Evolutionary conservation across 23 tunicate species (phyloP), one percentile per base, ranked within the genome.

Genomic region (Trididemnum miniatum): DNA sequence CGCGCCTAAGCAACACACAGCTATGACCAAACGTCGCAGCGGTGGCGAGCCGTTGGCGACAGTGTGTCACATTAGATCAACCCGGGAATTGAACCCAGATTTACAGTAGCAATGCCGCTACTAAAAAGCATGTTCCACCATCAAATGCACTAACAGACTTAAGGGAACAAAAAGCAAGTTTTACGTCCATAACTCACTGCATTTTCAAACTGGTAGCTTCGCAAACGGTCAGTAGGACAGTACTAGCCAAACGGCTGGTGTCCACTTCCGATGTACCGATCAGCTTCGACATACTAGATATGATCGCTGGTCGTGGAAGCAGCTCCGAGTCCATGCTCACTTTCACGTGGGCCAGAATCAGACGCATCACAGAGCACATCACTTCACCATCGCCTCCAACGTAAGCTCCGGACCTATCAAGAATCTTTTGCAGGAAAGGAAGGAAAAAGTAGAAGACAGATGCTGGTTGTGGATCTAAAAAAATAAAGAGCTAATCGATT

Each of bases 201-300:
- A 24, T 38, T 74, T 74, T 67, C 38, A 67, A 32, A 67, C 38
- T 22, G 31, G 82, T 80, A 28, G 97, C 84, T 36, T 82, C 71
- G 82, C 97, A 91, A 26, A 81, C 77, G 27, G 83, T 81, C 25
- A 69, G 0, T 7, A 91, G 65, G 52, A 86, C 97, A 27, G 84
- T 78, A 30, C 65, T 27, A 7, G 97, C 84, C 25, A 77, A 37
- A 35, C 37, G 76, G 74, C 82, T 87, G 25, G 86, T 76, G 44
- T 84, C 82, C 2, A 76, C 84, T 71, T 54, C 59, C 20, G 83
- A 80, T 0, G 86, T 82, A 37, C 86, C 90, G 31, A 91, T 76
- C 79, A 91, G 54, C 64, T 71, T 37, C 29, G 71, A 72, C 89
- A 85, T 76, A 29, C 65, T 31, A 20, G 65, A 22, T 1, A 91